These are phyloP conservation scores for Pediacus dermestoides DNA, from an alignment of 2,888 invertebrate genomes.

Conservation along the genomic window DNA sequence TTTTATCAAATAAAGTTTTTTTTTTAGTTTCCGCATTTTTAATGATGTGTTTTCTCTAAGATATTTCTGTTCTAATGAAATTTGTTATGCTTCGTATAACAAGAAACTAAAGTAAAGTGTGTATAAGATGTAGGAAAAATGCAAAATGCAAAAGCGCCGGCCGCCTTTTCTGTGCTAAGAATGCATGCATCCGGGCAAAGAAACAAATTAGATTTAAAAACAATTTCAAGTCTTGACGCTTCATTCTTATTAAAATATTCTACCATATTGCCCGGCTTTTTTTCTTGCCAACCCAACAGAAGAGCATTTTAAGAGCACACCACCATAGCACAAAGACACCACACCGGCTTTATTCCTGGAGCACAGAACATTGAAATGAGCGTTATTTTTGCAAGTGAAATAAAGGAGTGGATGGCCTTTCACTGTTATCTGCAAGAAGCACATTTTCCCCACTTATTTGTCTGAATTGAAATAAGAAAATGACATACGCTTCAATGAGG, in stretches of 20 bases:
- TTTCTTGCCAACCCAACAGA: too few species aligned
- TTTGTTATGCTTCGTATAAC: too few species aligned
- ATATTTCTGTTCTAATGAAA: too few species aligned
- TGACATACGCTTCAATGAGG: conserved; percentile 29
- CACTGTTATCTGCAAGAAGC: conserved; percentile 40
- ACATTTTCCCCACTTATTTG: conserved; percentile 40
- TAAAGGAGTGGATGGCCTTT: conserved; percentile 41
- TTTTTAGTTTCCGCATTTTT: too few species aligned
- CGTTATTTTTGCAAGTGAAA: conserved; percentile 44
- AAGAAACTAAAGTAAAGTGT: too few species aligned
- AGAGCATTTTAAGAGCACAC: conserved; percentile 27
- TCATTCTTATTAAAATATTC: conserved; percentile 32
- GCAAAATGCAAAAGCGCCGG: too few species aligned
- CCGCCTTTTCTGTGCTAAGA: too few species aligned
- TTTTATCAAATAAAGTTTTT: too few species aligned
- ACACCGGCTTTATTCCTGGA: conserved; percentile 28
- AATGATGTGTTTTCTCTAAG: too few species aligned
- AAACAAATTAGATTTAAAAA: conserved; percentile 34
- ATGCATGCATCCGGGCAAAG: too few species aligned
- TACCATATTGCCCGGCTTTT: conserved; percentile 25
- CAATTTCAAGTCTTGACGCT: conserved; percentile 27
- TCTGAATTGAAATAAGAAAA: conserved; percentile 31
- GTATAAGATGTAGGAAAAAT: too few species aligned
- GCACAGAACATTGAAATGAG: conserved; percentile 33
- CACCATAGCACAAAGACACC: conserved; percentile 17